Evolutionary conservation across 2,888 invertebrate species (phyloP).

Genomic region (Drosophila rubida): DNA sequence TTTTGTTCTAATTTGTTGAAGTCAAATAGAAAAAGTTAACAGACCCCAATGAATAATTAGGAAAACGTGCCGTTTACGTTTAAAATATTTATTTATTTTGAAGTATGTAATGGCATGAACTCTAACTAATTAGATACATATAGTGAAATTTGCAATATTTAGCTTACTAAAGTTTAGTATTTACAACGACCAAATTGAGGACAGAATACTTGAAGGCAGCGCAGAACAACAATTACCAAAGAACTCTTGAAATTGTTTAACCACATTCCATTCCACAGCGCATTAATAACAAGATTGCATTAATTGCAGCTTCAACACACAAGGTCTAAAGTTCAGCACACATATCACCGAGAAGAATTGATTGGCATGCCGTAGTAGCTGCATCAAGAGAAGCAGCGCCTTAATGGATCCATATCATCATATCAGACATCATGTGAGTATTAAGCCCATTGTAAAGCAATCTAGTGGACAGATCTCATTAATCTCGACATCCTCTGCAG

Average conservation of each 20-base stretch:
- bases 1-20: too few species aligned
- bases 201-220: background rate
- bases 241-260: background rate
- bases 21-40: too few species aligned
- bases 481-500: constrained; percentile 19
- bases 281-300: background rate
- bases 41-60: too few species aligned
- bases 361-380: constrained; percentile 59
- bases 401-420: constrained; percentile 82
- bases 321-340: constrained; percentile 57
- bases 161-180: too few species aligned
- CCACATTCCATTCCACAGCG: background rate
- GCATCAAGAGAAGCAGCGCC: constrained; percentile 51
- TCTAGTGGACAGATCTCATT: constrained; percentile 25
- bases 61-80: too few species aligned
- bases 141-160: too few species aligned
- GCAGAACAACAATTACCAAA: background rate
- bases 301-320: constrained; percentile 41
- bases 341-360: constrained; percentile 44
- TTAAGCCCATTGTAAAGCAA: constrained; percentile 34
- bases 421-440: constrained; percentile 82
- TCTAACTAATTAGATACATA: too few species aligned
- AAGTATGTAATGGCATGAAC: too few species aligned
- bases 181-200: too few species aligned
- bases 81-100: too few species aligned